Conservation (phyloP, 2,113 vertebrate genomes). For the Apus apus region DNA sequence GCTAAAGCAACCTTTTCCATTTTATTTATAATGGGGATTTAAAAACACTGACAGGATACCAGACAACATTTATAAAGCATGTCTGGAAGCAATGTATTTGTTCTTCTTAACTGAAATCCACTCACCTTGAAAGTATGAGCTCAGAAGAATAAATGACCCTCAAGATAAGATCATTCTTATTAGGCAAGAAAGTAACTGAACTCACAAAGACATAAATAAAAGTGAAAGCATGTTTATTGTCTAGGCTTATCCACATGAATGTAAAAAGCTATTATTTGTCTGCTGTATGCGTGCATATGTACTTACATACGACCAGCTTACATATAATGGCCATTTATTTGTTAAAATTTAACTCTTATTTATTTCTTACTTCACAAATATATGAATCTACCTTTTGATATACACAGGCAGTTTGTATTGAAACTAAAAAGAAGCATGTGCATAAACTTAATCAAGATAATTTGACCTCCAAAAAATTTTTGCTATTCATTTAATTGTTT, state of each 20-base stretch:
- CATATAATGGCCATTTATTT: neutral
- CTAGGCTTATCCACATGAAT: neutral
- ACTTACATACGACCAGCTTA: neutral
- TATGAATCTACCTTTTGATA: neutral
- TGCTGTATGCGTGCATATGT: neutral
- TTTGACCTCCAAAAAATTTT: neutral
- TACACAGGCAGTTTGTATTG: neutral
- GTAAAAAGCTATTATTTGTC: neutral
- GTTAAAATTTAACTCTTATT: neutral
- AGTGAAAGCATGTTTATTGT: neutral
- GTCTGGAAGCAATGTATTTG: conserved; percentile 62
- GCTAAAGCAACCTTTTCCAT: conserved; percentile 45
- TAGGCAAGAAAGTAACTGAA: conserved; percentile 8
- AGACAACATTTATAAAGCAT: conserved; percentile 54
- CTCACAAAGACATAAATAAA: neutral
- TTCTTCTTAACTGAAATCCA: conserved; percentile 61
- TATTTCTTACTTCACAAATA: neutral
- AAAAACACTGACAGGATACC: conserved; percentile 26
- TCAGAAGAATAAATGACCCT: conserved; percentile 59
- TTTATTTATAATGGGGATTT: conserved; percentile 71
- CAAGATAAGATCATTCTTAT: conserved; percentile 44
- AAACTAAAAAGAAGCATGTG: neutral
- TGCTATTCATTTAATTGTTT: neutral
- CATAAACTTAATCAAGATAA: neutral
- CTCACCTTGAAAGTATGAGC: conserved; percentile 69